phyloP scores from a whole-genome alignment of 2,113 vertebrate species.

The Bujurquina vittata region DNA sequence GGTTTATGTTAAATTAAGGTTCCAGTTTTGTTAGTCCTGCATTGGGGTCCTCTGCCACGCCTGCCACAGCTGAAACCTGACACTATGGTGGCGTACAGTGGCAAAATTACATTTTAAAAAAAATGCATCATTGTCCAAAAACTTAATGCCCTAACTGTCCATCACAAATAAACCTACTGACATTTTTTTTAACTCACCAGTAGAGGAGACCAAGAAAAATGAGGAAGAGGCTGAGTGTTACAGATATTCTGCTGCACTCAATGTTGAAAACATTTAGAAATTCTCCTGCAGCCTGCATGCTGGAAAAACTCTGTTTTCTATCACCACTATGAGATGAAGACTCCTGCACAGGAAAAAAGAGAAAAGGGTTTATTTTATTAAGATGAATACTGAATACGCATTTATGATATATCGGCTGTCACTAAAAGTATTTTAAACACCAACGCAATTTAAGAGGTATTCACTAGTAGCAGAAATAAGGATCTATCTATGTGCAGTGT shows the following conservation, averaged over 20 bases:
- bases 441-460: too few relatives aligned
- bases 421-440: too few relatives aligned
- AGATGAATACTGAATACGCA: neutral
- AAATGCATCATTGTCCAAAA: neutral
- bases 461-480: too few relatives aligned
- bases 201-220: constrained; percentile 84
- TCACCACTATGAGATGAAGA: neutral
- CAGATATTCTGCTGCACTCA: constrained; percentile 56
- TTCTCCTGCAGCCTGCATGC: constrained; percentile 63
- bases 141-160: neutral
- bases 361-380: neutral
- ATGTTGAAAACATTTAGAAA: constrained; percentile 49
- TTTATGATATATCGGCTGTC: neutral
- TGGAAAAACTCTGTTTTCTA: neutral
- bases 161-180: neutral
- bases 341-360: neutral
- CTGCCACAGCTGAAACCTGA: too few relatives aligned
- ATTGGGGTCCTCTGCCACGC: too few relatives aligned
- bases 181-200: constrained; percentile 81
- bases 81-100: neutral
- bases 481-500: too few relatives aligned
- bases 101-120: neutral
- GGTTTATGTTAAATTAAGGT: too few relatives aligned
- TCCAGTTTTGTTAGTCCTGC: too few relatives aligned
- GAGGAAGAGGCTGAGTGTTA: constrained; percentile 77